Base-by-base conservation (phyloP, 2,797 vertebrate genomes). In the Sus cebifrons region DNA sequence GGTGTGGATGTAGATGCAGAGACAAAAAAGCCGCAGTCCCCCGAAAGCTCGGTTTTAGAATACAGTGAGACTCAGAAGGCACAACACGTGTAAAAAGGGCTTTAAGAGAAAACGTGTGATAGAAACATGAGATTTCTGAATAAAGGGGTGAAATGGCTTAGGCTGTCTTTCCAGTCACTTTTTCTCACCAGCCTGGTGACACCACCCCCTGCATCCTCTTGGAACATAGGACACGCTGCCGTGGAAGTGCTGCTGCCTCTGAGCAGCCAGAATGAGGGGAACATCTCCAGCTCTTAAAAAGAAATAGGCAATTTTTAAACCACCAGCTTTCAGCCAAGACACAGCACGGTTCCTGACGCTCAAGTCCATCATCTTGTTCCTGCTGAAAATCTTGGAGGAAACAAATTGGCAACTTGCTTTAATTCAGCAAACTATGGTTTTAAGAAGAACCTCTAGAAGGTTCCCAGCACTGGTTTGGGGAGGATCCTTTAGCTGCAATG, bases 331-430 rank as follows among this genome's bases (percentile, higher is more conserved):
- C n/a, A 67, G 4, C 54, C 20, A 23, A 27, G 68, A 16, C 18
- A 1, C 62, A 17, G 15, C 27, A 3, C 0, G 36, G 60, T 71
- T 81, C 27, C 12, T 4, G 5, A 15, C 17, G 16, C 32, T 2
- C 52, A 29, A 29, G 6, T 20, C 17, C 16, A 2, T 9, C 14
- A 0, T 3, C 3, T 32, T 10, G 20, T 71, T 5, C 14, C n/a
- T 84, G 18, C 9, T 67, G 62, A 56, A 60, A 91, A 62, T 15
- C 36, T 84, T 27, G 20, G 14, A 32, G 58, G 91, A 68, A 27
- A 40, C 1, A n/a, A 36, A 12, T 21, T 12, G 4, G 14, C 23
- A 67, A 60, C 44, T 68, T 60, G 40, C 36, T 54, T 29, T 25
- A 17, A 6, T 11, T 32, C 36, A 32, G 40, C 36, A 17, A 56